phyloP scores from a whole-genome alignment of 2,113 vertebrate genomes.

The Zosterops lateralis region DNA sequence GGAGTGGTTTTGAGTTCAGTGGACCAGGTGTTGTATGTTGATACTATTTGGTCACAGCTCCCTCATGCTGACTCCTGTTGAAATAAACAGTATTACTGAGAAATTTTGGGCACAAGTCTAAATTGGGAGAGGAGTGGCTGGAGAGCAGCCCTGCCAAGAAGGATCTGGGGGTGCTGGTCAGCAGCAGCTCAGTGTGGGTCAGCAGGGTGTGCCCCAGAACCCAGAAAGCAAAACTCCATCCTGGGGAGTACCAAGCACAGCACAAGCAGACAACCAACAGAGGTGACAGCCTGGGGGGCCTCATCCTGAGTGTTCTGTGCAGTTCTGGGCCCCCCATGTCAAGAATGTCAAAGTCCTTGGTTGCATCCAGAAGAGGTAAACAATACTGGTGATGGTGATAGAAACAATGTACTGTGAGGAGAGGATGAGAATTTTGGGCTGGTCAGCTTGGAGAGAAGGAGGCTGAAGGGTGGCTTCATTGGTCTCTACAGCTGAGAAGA shows the following conservation, averaged over 20 bases:
- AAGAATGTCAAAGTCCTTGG: background rate
- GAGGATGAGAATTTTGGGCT: background rate
- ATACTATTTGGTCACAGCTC: background rate
- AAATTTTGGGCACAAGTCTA: too few species aligned
- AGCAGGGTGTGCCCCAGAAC: background rate
- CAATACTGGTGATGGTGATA: background rate
- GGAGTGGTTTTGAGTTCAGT: background rate
- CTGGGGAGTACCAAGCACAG: background rate
- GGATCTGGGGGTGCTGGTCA: background rate
- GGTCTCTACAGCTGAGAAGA: background rate
- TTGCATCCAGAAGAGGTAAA: background rate
- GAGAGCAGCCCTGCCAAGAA: background rate
- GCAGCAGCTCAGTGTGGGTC: background rate
- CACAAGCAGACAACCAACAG: background rate
- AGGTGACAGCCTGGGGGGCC: background rate
- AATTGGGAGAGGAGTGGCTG: background rate
- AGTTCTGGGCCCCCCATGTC: background rate
- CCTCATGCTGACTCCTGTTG: background rate
- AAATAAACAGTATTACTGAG: background rate
- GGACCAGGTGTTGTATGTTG: background rate
- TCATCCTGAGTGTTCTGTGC: background rate
- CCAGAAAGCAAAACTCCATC: background rate
- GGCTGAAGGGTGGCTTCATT: background rate
- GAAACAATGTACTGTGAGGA: background rate
- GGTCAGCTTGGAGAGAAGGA: background rate